Evolutionary conservation across 2,888 invertebrate species (phyloP).

Genomic region (Aphidoletes aphidimyza): DNA sequence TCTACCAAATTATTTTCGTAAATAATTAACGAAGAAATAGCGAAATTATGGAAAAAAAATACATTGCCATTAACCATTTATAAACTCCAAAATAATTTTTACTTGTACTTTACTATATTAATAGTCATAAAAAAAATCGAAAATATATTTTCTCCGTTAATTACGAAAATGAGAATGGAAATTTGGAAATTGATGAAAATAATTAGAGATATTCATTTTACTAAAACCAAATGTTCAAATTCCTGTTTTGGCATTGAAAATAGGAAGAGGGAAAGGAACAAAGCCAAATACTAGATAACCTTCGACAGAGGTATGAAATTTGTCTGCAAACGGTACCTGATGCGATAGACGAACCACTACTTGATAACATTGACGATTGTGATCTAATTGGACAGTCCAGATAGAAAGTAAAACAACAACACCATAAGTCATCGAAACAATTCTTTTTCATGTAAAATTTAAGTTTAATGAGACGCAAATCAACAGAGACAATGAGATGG

Average conservation of each 20-base stretch:
- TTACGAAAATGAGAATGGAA: no score
- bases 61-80: no score
- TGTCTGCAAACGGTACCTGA: conserved; percentile 23
- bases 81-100: no score
- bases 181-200: no score
- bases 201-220: neutral
- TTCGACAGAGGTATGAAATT: conserved; percentile 39
- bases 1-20: no score
- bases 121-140: no score
- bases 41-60: no score
- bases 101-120: no score
- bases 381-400: conserved; percentile 12
- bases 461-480: no score
- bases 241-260: neutral
- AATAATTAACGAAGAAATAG: neutral
- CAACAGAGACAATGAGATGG: no score
- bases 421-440: neutral
- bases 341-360: neutral
- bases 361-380: conserved; percentile 10
- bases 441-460: neutral
- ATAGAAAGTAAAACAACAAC: neutral
- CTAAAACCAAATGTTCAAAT: no score
- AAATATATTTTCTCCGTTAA: no score
- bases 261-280: conserved; percentile 66
- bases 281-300: conserved; percentile 63